Conservation (phyloP, 2,888 invertebrate species). For the Carterocephalus palaemon region DNA sequence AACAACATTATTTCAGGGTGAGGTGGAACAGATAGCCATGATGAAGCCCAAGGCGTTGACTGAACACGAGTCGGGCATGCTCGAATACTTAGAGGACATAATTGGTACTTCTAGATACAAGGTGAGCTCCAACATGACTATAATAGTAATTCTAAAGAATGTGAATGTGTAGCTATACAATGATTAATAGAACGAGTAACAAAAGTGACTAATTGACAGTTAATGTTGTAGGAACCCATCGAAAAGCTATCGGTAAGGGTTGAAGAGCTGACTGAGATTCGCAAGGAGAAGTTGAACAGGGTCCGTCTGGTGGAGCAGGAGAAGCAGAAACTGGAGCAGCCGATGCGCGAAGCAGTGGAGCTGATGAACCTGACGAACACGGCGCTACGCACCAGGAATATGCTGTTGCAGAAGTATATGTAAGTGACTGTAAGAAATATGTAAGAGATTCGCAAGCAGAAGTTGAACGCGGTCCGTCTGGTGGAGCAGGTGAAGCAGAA, state of each 20-base stretch:
- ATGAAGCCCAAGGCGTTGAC: slow-evolving; percentile 96
- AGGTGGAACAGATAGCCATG: slow-evolving; percentile 99
- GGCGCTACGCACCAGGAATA: slow-evolving; percentile 83
- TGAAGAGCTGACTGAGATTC: slow-evolving; percentile 84
- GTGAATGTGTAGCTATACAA: too few species aligned
- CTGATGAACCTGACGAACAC: slow-evolving; percentile 90
- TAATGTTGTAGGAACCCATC: slow-evolving; percentile 83
- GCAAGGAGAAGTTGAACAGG: slow-evolving; percentile 90
- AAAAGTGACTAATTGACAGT: neutral
- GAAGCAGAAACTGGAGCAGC: slow-evolving; percentile 86
- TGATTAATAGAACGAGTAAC: too few species aligned
- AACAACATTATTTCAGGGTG: slow-evolving; percentile 94
- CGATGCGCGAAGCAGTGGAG: slow-evolving; percentile 87
- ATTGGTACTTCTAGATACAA: slow-evolving; percentile 93
- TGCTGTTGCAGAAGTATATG: slow-evolving; percentile 84
- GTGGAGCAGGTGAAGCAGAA: slow-evolving; percentile 88
- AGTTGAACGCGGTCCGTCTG: slow-evolving; percentile 89
- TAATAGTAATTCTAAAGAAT: too few species aligned
- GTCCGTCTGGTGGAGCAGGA: slow-evolving; percentile 89
- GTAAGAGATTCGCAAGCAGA: slow-evolving; percentile 88
- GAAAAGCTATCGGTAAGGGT: slow-evolving; percentile 84
- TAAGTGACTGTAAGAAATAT: slow-evolving; percentile 49
- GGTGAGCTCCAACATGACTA: too few species aligned
- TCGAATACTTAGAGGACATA: slow-evolving; percentile 99
- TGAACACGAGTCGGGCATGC: slow-evolving; percentile 95